A percentile compares a stretch with the other conserved stretches of the same genome.
Evolutionary conservation across 2,113 vertebrate species (phyloP).

Genomic region (Ancistrus triradiatus): DNA sequence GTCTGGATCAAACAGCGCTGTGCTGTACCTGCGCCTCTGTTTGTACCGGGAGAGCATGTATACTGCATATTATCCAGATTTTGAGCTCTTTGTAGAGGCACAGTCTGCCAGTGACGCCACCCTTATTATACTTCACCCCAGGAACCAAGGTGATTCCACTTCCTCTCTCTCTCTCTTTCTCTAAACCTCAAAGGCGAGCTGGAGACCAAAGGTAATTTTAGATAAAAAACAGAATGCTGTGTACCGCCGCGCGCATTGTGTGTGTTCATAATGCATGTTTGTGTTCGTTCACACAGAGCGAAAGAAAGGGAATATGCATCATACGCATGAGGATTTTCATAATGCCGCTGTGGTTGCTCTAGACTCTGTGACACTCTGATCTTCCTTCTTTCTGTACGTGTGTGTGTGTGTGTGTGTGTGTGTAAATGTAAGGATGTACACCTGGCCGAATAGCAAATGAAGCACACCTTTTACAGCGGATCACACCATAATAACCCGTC

Average conservation of each 20-base stretch:
- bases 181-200: conserved; percentile 42
- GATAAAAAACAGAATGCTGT: conserved; percentile 38
- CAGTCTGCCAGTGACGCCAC: conserved; percentile 35
- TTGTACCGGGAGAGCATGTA: conserved; percentile 50
- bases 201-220: conserved; percentile 53
- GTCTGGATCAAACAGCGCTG: conserved; percentile 47
- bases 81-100: conserved; percentile 49
- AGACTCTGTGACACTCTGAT: background rate
- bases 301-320: conserved; percentile 36
- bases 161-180: conserved; percentile 28
- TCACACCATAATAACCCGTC: conserved; percentile 1
- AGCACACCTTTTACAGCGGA: conserved; percentile 10
- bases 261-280: conserved; percentile 50
- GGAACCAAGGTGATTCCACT: conserved; percentile 43
- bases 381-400: background rate
- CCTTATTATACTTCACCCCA: conserved; percentile 47
- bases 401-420: background rate
- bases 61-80: conserved; percentile 52
- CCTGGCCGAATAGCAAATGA: conserved; percentile 27
- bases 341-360: conserved; percentile 12
- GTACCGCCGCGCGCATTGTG: conserved; percentile 32
- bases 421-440: conserved; percentile 15
- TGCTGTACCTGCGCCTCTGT: conserved; percentile 47
- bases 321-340: conserved; percentile 13
- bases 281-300: conserved; percentile 11